phyloP scores from a whole-genome alignment of 2,113 vertebrate genomes.

The Alaudala cheleensis region DNA sequence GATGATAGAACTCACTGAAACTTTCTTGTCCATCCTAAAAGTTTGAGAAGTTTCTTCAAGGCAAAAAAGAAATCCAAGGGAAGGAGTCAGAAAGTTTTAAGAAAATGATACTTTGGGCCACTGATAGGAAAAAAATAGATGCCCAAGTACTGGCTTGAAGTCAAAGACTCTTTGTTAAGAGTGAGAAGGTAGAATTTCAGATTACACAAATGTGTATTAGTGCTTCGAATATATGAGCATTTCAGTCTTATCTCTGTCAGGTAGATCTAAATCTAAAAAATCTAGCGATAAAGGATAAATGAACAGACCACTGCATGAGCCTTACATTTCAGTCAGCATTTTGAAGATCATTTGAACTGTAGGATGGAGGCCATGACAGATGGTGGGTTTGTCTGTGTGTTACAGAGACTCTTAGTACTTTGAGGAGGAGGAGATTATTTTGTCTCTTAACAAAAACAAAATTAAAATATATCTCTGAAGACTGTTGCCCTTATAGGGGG shows the following conservation, averaged over 20 bases:
- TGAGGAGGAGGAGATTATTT: not conserved
- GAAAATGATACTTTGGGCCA: not conserved
- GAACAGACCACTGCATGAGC: not conserved
- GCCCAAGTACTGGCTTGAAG: not conserved
- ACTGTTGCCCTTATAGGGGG: not conserved
- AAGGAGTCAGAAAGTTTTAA: not conserved
- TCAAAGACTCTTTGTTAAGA: not conserved
- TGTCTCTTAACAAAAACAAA: slow-evolving; percentile 24
- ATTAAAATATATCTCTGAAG: slow-evolving; percentile 15
- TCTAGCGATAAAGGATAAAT: not conserved
- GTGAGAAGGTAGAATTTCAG: not conserved
- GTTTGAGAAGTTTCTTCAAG: not conserved
- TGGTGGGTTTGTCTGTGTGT: not conserved
- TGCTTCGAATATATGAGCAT: not conserved
- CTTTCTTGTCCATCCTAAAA: not conserved
- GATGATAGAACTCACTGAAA: not conserved
- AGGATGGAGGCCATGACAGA: not conserved
- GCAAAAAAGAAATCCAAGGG: not conserved
- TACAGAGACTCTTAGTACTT: not conserved
- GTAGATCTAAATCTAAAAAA: not conserved
- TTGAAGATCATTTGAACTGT: not conserved
- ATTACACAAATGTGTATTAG: not conserved
- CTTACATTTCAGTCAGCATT: not conserved
- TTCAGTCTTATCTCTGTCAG: not conserved
- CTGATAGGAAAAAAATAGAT: not conserved